phyloP scores from a whole-genome alignment of 2,888 invertebrate genomes.

The Tethea ocularis region DNA sequence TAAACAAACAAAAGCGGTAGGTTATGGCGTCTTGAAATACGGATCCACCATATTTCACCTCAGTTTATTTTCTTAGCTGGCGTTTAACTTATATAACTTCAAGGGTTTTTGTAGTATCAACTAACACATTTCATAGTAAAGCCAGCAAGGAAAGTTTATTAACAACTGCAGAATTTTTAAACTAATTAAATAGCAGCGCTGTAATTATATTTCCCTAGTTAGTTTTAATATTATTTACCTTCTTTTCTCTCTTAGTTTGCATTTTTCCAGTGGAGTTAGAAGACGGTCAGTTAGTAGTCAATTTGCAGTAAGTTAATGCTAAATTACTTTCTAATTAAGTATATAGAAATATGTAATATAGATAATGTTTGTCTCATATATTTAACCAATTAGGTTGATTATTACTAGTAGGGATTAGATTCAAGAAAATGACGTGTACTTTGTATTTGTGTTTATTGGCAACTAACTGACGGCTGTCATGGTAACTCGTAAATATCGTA shows the following conservation, averaged over 20 bases:
- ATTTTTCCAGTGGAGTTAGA: not conserved
- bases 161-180: constrained; percentile 7
- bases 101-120: constrained; percentile 20
- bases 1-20: constrained; percentile 55
- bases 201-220: not conserved
- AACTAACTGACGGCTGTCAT: no score
- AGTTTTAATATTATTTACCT: constrained; percentile 3
- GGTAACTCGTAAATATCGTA: no score
- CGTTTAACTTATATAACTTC: constrained; percentile 38
- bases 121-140: constrained; percentile 17
- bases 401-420: no score
- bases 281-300: not conserved
- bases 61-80: constrained; percentile 39
- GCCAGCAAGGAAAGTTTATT: constrained; percentile 8
- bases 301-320: no score
- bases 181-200: not conserved
- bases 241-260: not conserved
- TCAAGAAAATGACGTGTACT: no score
- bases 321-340: no score
- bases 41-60: constrained; percentile 38
- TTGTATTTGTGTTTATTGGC: no score
- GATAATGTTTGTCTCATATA: no score
- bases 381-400: no score
- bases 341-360: no score
- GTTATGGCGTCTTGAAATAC: constrained; percentile 45